These are phyloP conservation scores for Adineta ricciae DNA, from an alignment of 2,888 invertebrate species.

Conservation along the genomic window DNA sequence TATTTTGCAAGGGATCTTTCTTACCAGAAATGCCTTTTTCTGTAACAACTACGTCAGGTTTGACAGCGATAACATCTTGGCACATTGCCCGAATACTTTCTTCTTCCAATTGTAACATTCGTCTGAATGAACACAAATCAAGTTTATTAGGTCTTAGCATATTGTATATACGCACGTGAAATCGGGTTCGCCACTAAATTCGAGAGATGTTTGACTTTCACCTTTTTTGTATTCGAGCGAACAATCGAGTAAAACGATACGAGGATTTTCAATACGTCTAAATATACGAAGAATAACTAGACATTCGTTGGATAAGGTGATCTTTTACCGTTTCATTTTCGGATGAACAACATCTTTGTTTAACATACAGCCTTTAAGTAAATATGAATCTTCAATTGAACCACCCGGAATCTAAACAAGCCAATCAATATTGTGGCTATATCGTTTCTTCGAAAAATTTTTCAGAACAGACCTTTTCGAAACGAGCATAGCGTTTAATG, in stretches of 20 bases:
- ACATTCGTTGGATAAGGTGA: background rate
- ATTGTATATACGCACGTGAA: constrained; percentile 19
- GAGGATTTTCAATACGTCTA: constrained; percentile 79
- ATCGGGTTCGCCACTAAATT: constrained; percentile 33
- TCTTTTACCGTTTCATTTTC: constrained; percentile 66
- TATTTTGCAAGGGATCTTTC: background rate
- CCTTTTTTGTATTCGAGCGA: constrained; percentile 96
- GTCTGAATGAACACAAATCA: constrained; percentile 54
- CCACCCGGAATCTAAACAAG: constrained; percentile 70
- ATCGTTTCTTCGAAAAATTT: no score
- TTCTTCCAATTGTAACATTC: constrained; percentile 85
- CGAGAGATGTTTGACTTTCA: constrained; percentile 62
- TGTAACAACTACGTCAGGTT: constrained; percentile 90
- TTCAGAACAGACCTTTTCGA: constrained; percentile 56
- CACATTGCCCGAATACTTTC: constrained; percentile 78
- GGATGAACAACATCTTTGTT: constrained; percentile 98
- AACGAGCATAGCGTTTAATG: constrained; percentile 90
- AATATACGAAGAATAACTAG: constrained; percentile 35
- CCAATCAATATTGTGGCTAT: no score
- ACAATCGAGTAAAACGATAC: constrained; percentile 86
- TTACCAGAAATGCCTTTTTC: constrained; percentile 80
- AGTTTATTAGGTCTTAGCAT: no score
- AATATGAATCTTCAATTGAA: constrained; percentile 80
- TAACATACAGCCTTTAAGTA: constrained; percentile 85
- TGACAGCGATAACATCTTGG: constrained; percentile 80